Evolutionary conservation across 2,113 vertebrate genomes (phyloP).

Genomic region (Tachysurus vachellii): DNA sequence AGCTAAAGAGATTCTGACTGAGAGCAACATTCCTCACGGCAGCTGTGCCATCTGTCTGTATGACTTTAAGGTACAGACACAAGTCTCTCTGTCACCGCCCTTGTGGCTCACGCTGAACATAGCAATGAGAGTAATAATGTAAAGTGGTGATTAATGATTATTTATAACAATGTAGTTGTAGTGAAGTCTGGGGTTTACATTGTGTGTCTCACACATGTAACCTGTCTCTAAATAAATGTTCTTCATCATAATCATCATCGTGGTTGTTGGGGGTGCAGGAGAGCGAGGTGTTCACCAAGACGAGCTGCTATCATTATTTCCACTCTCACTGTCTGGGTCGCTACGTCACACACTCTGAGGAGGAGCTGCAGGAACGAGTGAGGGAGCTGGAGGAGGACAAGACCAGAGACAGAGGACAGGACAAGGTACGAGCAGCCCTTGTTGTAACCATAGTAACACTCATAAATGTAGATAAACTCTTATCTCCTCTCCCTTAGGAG

Average conservation of each 20-base stretch:
- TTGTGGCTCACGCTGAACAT: too few relatives aligned
- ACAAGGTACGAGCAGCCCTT: slow-evolving; percentile 52
- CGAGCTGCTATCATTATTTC: slow-evolving; percentile 94
- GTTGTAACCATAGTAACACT: neutral
- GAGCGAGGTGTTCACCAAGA: slow-evolving; percentile 90
- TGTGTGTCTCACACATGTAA: neutral
- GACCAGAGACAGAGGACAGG: slow-evolving; percentile 56
- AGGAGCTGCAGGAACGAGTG: slow-evolving; percentile 78
- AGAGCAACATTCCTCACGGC: slow-evolving; percentile 94
- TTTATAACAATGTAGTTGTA: too few relatives aligned
- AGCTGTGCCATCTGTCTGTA: slow-evolving; percentile 95
- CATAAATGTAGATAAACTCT: neutral
- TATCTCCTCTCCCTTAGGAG: slow-evolving; percentile 55
- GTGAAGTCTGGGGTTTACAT: too few relatives aligned
- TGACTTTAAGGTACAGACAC: slow-evolving; percentile 81
- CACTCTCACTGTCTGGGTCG: slow-evolving; percentile 94
- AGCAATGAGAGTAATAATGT: too few relatives aligned
- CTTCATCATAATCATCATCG: too few relatives aligned
- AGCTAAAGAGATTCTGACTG: slow-evolving; percentile 95
- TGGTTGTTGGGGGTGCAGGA: slow-evolving; percentile 72
- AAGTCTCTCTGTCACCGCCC: too few relatives aligned
- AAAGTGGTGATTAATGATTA: too few relatives aligned
- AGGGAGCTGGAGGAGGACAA: slow-evolving; percentile 79
- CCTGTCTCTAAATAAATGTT: neutral
- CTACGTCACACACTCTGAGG: slow-evolving; percentile 86